Evolutionary conservation across 2,888 invertebrate genomes (phyloP).

Genomic region (Chloroclystis v-ata): DNA sequence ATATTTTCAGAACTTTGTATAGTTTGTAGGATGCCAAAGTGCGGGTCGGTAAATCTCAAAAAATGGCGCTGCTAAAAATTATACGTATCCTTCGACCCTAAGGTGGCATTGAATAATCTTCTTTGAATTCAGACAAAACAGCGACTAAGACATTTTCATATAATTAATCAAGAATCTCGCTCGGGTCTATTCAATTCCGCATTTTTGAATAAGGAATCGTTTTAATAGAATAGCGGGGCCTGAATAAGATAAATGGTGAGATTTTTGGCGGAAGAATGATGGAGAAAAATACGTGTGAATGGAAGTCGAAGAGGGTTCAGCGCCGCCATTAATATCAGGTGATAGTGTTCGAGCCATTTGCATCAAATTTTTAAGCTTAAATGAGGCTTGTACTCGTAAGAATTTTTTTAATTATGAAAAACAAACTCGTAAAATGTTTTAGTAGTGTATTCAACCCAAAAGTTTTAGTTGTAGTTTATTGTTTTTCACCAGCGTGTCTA

Average conservation of each 20-base stretch:
- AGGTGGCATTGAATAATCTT: constrained; percentile 36
- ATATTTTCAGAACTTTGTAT: no score
- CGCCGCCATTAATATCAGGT: constrained; percentile 38
- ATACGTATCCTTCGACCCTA: no score
- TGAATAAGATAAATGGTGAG: constrained; percentile 49
- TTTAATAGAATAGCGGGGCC: constrained; percentile 49
- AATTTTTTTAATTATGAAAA: no score
- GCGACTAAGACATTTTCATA: constrained; percentile 37
- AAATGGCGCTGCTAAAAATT: no score
- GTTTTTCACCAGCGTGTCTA: no score
- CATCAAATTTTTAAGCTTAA: no score
- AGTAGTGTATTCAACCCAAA: no score
- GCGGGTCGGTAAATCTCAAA: no score
- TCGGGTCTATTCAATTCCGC: constrained; percentile 54
- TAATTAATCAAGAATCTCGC: constrained; percentile 52
- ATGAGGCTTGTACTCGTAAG: no score
- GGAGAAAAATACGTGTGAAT: constrained; percentile 42
- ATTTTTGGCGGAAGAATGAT: constrained; percentile 46
- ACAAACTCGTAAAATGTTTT: no score
- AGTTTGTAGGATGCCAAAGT: no score
- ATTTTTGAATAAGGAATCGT: constrained; percentile 58
- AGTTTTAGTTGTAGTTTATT: no score
- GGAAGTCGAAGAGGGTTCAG: constrained; percentile 30
- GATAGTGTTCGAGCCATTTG: constrained; percentile 20
- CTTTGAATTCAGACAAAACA: constrained; percentile 44